Evolutionary conservation across 2,797 vertebrate genomes (phyloP).

Genomic region (Pitangus sulphuratus): DNA sequence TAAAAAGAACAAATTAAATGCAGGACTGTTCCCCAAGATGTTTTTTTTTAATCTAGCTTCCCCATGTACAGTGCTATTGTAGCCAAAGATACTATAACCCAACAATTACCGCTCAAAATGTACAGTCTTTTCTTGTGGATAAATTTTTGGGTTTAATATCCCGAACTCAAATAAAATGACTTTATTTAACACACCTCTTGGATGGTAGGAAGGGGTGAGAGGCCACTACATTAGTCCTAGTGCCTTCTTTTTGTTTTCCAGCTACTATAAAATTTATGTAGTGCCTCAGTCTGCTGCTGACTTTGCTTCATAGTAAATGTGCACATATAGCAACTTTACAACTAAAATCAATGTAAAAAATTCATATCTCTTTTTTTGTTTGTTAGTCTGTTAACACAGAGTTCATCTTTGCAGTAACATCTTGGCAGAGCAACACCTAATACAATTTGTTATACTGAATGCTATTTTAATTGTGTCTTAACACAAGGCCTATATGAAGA

Average conservation of each 20-base stretch:
- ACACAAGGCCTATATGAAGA: not conserved
- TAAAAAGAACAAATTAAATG: not conserved
- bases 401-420: not conserved
- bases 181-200: not conserved
- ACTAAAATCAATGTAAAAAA: not conserved
- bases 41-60: not conserved
- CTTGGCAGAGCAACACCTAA: not conserved
- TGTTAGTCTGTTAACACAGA: not conserved
- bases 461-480: not conserved
- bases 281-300: not conserved
- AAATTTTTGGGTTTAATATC: not conserved
- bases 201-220: not conserved
- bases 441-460: accelerated
- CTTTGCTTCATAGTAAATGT: not conserved
- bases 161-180: not conserved
- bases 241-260: not conserved
- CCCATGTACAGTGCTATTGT: not conserved
- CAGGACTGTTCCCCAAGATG: not conserved
- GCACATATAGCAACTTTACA: not conserved
- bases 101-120: not conserved
- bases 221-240: not conserved
- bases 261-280: not conserved
- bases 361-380: not conserved
- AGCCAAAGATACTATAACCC: not conserved
- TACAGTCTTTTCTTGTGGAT: not conserved